Evolutionary conservation across 2,797 vertebrate species (phyloP).

Genomic region (Aselliscus stoliczkanus): DNA sequence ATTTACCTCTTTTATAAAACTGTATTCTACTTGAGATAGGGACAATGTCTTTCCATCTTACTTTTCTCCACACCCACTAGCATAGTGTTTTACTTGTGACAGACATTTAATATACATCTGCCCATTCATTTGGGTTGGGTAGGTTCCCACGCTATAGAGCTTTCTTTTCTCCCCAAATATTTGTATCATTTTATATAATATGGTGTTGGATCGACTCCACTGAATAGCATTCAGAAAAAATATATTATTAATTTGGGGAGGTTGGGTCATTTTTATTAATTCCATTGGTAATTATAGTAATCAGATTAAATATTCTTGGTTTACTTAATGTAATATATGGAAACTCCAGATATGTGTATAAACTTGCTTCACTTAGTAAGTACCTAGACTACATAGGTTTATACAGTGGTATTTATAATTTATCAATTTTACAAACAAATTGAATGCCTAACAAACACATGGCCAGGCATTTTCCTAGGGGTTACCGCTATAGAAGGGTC

Average conservation of each 20-base stretch:
- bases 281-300: neutral
- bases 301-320: neutral
- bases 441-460: neutral
- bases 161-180: neutral
- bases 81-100: neutral
- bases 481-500: neutral
- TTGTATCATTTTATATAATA: neutral
- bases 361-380: neutral
- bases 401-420: neutral
- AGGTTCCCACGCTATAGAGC: neutral
- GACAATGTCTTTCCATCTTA: neutral
- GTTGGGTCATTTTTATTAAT: neutral
- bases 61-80: neutral
- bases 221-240: neutral
- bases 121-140: neutral
- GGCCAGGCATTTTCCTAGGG: neutral
- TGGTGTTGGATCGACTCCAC: neutral
- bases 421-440: neutral
- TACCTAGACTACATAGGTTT: neutral
- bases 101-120: neutral
- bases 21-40: neutral
- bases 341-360: neutral
- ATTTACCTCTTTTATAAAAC: neutral
- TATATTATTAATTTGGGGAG: neutral
- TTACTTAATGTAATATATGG: neutral